Evolutionary conservation across 2,888 invertebrate species (phyloP).

Genomic region (Cyaniris semiargus): DNA sequence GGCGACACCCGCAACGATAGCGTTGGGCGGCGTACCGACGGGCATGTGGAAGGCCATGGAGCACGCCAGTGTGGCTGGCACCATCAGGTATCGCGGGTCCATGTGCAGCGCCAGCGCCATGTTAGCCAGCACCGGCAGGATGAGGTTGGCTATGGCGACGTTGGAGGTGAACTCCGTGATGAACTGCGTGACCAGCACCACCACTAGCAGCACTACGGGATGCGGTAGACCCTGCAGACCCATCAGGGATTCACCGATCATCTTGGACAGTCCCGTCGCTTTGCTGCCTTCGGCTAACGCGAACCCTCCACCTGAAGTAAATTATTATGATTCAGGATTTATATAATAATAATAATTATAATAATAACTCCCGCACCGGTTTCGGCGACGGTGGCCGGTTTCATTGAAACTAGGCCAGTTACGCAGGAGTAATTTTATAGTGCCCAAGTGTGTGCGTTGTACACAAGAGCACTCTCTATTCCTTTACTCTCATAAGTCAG

Average conservation of each 20-base stretch:
- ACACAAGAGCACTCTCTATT: too few species aligned
- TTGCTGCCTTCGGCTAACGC: constrained; percentile 93
- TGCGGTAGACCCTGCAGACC: constrained; percentile 83
- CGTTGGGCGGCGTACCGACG: constrained; percentile 97
- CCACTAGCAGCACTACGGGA: constrained; percentile 85
- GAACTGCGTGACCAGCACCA: constrained; percentile 88
- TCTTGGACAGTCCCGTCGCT: constrained; percentile 86
- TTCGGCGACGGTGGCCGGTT: too few species aligned
- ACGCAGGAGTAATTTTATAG: too few species aligned
- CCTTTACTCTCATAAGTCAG: too few species aligned
- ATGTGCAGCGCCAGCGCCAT: constrained; percentile 86
- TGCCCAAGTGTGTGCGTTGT: too few species aligned
- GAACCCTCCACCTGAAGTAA: constrained; percentile 89
- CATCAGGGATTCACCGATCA: constrained; percentile 86
- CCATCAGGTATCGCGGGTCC: constrained; percentile 94
- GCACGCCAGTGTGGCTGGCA: constrained; percentile 93
- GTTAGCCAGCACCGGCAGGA: constrained; percentile 90
- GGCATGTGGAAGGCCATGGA: constrained; percentile 97
- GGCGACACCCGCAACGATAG: constrained; percentile 92
- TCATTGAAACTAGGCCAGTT: too few species aligned
- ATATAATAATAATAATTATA: too few species aligned
- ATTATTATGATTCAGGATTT: too few species aligned
- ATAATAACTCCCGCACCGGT: too few species aligned
- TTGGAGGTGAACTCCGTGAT: constrained; percentile 95
- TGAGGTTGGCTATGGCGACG: constrained; percentile 93